A percentile compares a stretch with the other conserved stretches of the same genome.
These are phyloP conservation scores for Pampus argenteus DNA, from an alignment of 2,797 vertebrate species.

Conservation along the genomic window DNA sequence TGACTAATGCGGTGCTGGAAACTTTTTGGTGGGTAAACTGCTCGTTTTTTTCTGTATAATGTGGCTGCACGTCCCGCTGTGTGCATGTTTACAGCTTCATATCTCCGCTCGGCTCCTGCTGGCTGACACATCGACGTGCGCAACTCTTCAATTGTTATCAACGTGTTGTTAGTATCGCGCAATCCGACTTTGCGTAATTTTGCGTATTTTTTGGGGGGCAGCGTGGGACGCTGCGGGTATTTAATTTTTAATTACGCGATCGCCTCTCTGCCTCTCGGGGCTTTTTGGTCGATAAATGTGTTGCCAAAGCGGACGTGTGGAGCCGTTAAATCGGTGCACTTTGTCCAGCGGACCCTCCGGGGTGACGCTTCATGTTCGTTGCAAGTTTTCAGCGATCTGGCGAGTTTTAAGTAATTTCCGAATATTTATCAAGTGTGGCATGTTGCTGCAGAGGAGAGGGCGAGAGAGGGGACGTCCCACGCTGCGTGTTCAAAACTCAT, in stretches of 20 bases:
- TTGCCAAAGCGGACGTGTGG: constrained; percentile 30
- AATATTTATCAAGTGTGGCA: constrained; percentile 63
- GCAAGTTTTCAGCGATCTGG: constrained; percentile 54
- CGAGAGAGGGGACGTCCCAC: constrained; percentile 44
- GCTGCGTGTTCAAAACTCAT: constrained; percentile 20
- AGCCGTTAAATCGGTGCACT: constrained; percentile 56
- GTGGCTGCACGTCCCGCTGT: constrained; percentile 74
- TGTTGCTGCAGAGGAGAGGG: constrained; percentile 43
- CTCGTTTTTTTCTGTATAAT: constrained; percentile 67
- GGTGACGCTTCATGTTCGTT: constrained; percentile 56
- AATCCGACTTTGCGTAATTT: constrained; percentile 59
- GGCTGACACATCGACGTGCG: constrained; percentile 59
- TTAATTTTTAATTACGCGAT: constrained; percentile 73
- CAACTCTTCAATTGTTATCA: constrained; percentile 39
- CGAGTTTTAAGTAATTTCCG: constrained; percentile 66
- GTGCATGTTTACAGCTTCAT: constrained; percentile 63
- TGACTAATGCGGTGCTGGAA: constrained; percentile 88
- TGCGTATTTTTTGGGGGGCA: constrained; percentile 37
- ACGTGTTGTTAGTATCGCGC: constrained; percentile 47
- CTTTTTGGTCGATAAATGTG: constrained; percentile 63
- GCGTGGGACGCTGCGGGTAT: constrained; percentile 64
- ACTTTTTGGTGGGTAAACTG: constrained; percentile 86
- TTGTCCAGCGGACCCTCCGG: constrained; percentile 46
- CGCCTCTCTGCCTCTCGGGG: constrained; percentile 35
- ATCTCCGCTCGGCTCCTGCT: constrained; percentile 8